These are phyloP conservation scores for Adineta ricciae DNA, from an alignment of 2,888 invertebrate species.

Conservation along the genomic window DNA sequence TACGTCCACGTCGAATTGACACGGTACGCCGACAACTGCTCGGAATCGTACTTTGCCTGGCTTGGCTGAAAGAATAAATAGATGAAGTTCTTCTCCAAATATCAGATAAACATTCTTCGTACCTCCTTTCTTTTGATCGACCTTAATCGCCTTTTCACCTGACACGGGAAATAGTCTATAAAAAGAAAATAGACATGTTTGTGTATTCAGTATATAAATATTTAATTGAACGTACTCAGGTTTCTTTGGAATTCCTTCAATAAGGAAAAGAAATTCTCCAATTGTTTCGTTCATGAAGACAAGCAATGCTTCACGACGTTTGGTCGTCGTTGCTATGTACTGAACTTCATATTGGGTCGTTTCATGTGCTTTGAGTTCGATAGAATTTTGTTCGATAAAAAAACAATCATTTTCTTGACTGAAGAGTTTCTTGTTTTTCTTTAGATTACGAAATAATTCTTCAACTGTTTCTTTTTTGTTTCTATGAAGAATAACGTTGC, in stretches of 20 bases:
- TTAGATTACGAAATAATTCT: not conserved
- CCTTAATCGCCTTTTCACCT: not conserved
- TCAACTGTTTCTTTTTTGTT: not conserved
- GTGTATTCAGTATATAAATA: not conserved
- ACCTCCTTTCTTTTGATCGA: not conserved
- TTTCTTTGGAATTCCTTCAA: slow-evolving; percentile 43
- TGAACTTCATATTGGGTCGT: not conserved
- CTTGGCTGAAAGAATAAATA: not conserved
- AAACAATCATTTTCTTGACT: not conserved
- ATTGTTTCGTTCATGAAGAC: slow-evolving; percentile 45
- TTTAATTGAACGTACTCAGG: slow-evolving; percentile 39
- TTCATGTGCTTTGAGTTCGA: slow-evolving; percentile 17
- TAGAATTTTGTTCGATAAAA: not conserved
- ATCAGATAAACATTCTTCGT: not conserved
- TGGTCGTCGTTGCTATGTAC: slow-evolving; percentile 4
- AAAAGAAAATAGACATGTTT: not conserved
- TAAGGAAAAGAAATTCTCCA: slow-evolving; percentile 48
- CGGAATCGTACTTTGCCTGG: not conserved
- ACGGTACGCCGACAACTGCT: not conserved
- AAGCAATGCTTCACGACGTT: slow-evolving; percentile 35
- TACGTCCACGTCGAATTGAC: not conserved
- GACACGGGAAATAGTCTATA: not conserved
- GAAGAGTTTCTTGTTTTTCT: not conserved
- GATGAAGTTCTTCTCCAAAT: too few relatives aligned
- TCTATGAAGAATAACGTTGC: not conserved